phyloP scores from a whole-genome alignment of 2,888 invertebrate genomes.

The Euplagia quadripunctaria region DNA sequence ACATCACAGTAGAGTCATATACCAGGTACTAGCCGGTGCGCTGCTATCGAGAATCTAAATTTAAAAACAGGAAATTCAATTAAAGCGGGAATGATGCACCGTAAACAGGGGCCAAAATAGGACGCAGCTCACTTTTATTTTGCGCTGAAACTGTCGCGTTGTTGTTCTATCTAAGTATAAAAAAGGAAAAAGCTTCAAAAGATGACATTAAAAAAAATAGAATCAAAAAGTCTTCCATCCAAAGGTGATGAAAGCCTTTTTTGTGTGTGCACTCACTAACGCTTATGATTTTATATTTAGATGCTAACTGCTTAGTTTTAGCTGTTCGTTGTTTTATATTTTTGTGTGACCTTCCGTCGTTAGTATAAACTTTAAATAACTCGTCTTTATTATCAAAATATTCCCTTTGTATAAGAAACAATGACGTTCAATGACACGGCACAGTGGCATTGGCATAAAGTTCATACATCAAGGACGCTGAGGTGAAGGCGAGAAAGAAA shows the following conservation, averaged over 20 bases:
- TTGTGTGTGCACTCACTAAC: conserved; percentile 55
- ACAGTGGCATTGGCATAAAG: conserved; percentile 30
- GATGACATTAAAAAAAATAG: conserved; percentile 72
- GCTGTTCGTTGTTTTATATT: conserved; percentile 27
- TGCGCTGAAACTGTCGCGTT: conserved; percentile 60
- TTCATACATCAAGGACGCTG: conserved; percentile 28
- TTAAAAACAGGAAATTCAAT: conserved; percentile 86
- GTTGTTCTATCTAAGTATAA: conserved; percentile 39
- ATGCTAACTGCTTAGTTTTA: conserved; percentile 37
- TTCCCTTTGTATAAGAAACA: conserved; percentile 16
- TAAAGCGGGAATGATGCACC: conserved; percentile 79
- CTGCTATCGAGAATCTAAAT: conserved; percentile 70
- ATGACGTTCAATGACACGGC: conserved; percentile 17
- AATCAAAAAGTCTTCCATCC: conserved; percentile 65
- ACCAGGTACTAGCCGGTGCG: conserved; percentile 46
- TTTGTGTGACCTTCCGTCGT: conserved; percentile 26
- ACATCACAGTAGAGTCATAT: conserved; percentile 15
- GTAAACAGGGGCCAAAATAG: conserved; percentile 84
- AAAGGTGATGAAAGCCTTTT: conserved; percentile 63
- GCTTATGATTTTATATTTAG: conserved; percentile 56
- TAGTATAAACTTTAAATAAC: conserved; percentile 20
- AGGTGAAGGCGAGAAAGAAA: conserved; percentile 19
- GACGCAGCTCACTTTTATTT: conserved; percentile 78
- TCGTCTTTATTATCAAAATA: conserved; percentile 9
- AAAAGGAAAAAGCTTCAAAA: conserved; percentile 44